A percentile compares a stretch with the other conserved stretches of the same genome.
phyloP scores from a whole-genome alignment of 2,797 vertebrate genomes.

The Enteromius unitaeniatus region DNA sequence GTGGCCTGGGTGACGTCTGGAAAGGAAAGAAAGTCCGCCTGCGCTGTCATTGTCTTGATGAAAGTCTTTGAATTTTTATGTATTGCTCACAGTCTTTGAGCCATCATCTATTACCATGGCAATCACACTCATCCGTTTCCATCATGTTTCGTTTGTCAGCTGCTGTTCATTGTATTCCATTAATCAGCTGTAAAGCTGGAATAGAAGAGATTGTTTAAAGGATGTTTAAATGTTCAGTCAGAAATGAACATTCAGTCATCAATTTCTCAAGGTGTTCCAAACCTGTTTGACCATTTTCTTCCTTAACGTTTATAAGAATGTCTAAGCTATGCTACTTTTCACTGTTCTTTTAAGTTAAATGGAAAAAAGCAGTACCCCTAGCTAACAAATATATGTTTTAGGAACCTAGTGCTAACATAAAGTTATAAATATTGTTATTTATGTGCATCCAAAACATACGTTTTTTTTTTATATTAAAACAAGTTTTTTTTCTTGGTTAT shows the following conservation, averaged over 20 bases:
- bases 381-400: background rate
- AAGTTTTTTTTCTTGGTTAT: background rate
- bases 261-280: background rate
- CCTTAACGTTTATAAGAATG: background rate
- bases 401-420: background rate
- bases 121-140: constrained; percentile 62
- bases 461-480: background rate
- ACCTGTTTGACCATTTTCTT: background rate
- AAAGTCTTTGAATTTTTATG: constrained; percentile 28
- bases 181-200: constrained; percentile 2
- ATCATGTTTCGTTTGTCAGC: constrained; percentile 9
- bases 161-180: background rate
- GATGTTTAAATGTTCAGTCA: no score
- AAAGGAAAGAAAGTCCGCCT: background rate
- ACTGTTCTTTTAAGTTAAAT: background rate
- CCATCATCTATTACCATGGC: constrained; percentile 67
- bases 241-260: background rate
- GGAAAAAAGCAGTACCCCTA: no score
- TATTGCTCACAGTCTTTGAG: constrained; percentile 50
- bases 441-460: background rate
- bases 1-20: background rate
- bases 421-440: background rate
- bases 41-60: background rate
- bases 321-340: background rate
- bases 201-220: background rate